phyloP scores from a whole-genome alignment of 2,888 invertebrate genomes.

The Thecophora atra region DNA sequence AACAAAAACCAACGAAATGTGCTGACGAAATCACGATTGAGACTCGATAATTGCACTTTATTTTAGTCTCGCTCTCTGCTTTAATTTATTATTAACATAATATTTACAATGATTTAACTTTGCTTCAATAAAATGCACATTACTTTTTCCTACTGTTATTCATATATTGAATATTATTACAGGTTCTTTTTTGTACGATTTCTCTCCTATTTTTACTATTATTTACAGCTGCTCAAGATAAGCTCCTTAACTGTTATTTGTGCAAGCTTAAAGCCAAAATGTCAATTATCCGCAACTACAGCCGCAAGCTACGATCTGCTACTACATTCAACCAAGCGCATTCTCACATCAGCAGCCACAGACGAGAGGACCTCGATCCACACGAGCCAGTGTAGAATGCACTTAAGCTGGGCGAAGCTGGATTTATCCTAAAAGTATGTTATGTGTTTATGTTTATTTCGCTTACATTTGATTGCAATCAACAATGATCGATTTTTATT shows the following conservation, averaged over 20 bases:
- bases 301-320: neutral
- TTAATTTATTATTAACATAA: too few relatives aligned
- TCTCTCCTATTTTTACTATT: slow-evolving; percentile 17
- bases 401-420: slow-evolving; percentile 8
- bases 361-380: neutral
- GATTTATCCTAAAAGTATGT: slow-evolving; percentile 12
- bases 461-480: slow-evolving; percentile 35
- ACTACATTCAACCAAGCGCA: slow-evolving; percentile 5
- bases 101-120: too few relatives aligned
- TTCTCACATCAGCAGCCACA: neutral
- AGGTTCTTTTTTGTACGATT: too few relatives aligned
- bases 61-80: too few relatives aligned
- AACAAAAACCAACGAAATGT: too few relatives aligned
- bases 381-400: neutral
- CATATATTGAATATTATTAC: too few relatives aligned
- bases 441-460: slow-evolving; percentile 35
- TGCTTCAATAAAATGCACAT: too few relatives aligned
- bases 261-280: slow-evolving; percentile 24
- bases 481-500: slow-evolving; percentile 35
- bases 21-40: too few relatives aligned
- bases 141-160: too few relatives aligned
- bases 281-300: slow-evolving; percentile 23
- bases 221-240: slow-evolving; percentile 20
- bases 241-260: slow-evolving; percentile 27
- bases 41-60: too few relatives aligned